Base-by-base conservation (phyloP, 2,113 vertebrate species). In the Alosa alosa region DNA sequence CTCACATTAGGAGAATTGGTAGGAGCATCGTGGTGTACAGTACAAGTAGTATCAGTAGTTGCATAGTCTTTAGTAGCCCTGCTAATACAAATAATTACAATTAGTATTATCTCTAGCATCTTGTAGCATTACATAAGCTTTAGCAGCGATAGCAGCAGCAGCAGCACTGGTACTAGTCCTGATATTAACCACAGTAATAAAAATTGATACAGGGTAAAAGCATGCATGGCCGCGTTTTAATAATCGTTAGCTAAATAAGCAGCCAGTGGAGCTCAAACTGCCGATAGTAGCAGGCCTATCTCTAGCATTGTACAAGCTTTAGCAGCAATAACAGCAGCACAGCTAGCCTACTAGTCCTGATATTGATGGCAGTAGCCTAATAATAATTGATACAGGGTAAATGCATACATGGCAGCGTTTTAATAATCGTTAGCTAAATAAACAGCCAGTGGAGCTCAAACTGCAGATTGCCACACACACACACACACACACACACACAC, bases 381-480 rank as follows among this genome's bases (percentile, higher is more conserved):
- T 6, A 49, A 49, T 64, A 72, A 36, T 72, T 72, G 25, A 72
- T 31, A 31, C 10, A 72, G 25, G 13, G 25, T 72, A 36, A 68
- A 72, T 15, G 25, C n/a, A 72, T 36, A 72, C 64, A 72, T 72
- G 64, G 25, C 64, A 36, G 64, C 64, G 1, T 72, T 72, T 72
- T 72, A 72, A 72, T 72, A 72, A 72, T 72, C 31, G 25, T 72
- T 72, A 72, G 64, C 64, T 72, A 72, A 72, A 72, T 31, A 72
- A 72, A 72, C 25, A 72, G 64, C 64, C 64, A 36, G 64, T 72
- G 64, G 64, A 72, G 64, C 25, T 72, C 5, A 31, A 72, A 72
- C 8, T 36, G 64, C 52, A 57, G 15, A 57, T 15, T 57, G 55
- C 55, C n/a, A 25, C 6, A 7, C 4, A 22, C 60, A 68, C 31